Base-by-base conservation (phyloP, 53 echinoderm and acorn worm genomes). In the Crossaster papposus region DNA sequence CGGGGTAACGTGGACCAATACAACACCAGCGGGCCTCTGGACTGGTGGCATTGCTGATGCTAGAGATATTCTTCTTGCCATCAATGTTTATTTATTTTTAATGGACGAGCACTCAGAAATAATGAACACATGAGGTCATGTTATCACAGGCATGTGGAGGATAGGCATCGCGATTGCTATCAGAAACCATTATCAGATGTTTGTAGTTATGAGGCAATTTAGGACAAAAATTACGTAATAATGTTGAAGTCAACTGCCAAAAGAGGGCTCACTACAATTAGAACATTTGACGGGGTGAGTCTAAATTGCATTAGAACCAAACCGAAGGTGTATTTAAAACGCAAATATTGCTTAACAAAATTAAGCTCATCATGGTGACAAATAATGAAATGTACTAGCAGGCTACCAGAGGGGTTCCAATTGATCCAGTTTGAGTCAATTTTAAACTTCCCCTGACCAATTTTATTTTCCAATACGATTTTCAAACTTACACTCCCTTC, bases 401-500 rank as follows among this genome's bases (percentile, higher is more conserved):
- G n/a, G n/a, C n/a, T n/a, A n/a, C n/a, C n/a, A n/a, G n/a, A 58
- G 0, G 58, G 22, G 58, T 15, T 58, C 17, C 14, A 20, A 58
- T n/a, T n/a, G n/a, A 30, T 28, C 29, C 71, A 10, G 71, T 70
- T 30, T 30, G 29, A 70, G 31, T 5, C 12, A 70, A 6, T 10
- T 70, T 30, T 30, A 6, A 68, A 17, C 29, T 70, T 6, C 14
- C 71, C 13, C 31, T 0, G 36, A 68, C 68, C 58, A 58, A 58
- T 4, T 28, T 70, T n/a, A n/a, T n/a, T 20, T 31, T 74, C 4
- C 74, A n/a, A 28, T 26, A 7, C 4, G n/a, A 78, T 51, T 34
- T 26, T 71, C 32, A 20, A 54, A 85, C 85, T 85, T 85, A 85
- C 85, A 85, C 51, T 85, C 85, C 85, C 36, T 73, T 85, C 4